Base-by-base conservation (phyloP, 2,797 vertebrate species). In the Alauda arvensis region DNA sequence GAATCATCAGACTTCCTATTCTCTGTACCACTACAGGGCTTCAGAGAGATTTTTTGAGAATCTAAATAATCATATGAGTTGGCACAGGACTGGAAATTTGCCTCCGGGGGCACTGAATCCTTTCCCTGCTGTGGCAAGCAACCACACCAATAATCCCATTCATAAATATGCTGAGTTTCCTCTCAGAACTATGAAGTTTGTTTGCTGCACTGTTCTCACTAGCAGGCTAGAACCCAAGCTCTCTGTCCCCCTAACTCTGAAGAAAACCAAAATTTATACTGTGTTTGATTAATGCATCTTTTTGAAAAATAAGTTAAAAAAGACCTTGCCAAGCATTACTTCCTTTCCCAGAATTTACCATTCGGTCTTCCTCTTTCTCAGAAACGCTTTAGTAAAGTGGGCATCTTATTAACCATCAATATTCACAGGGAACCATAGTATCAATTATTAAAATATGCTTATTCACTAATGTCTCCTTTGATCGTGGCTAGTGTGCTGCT, bases 81-180 rank as follows among this genome's bases (percentile, higher is more conserved):
- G 87, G 87, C 92, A 89, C 34, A 87, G 80, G 87, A 43, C 68
- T 48, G 83, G 60, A 77, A 78, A 89, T 68, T 85, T 93, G 92
- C 87, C 89, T 91, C 85, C 72, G 5, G 91, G 80, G 77, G 68
- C 93, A 83, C 70, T 56, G 89, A 89, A 91, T 91, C 84, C 84
- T 85, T 77, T 91, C 77, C 84, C 55, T 77, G 81, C 91, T 74
- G 81, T 8, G 4, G 88, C 81, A 74, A 89, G 68, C 87, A 88
- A 77, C 89, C 83, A 53, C 80, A 91, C 77, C 77, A 77, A 45
- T 85, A 91, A 87, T 90, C 43, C 77, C 89, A 79, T 93, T 93
- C 93, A 88, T 95, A 89, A 93, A 89, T 84, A 78, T 21, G 60
- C 83, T 15, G 46, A 74, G 49, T 71, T 80, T 74, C 78, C 48